Conservation (phyloP, 2,797 vertebrate genomes). For the Mus spretus region DNA sequence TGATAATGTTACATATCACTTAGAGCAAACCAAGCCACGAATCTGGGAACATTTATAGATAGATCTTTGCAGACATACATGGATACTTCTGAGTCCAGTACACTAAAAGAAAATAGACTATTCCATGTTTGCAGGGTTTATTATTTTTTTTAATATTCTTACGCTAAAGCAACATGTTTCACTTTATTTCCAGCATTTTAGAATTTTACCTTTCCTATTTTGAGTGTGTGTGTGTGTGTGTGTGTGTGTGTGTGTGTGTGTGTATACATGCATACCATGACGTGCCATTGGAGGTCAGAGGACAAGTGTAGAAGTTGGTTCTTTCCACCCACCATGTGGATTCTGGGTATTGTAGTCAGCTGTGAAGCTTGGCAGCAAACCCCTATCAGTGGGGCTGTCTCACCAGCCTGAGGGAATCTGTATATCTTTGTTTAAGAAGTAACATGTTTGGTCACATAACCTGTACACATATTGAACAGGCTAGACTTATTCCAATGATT, state of each 20-base stretch:
- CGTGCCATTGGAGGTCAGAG: not conserved
- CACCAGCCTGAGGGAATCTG: not conserved
- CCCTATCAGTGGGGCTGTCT: no score
- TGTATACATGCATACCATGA: not conserved
- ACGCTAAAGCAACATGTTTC: conserved; percentile 11
- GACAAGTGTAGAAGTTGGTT: not conserved
- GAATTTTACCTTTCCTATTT: conserved; percentile 54
- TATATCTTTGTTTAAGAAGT: not conserved
- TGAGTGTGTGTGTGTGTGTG: not conserved
- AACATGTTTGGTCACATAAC: not conserved
- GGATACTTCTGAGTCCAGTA: not conserved
- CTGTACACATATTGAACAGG: conserved; percentile 28
- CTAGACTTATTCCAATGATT: conserved; percentile 12
- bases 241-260: not conserved
- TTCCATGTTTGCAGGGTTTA: not conserved
- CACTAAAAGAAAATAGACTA: conserved; percentile 19
- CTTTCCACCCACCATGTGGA: not conserved
- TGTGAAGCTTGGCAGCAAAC: not conserved
- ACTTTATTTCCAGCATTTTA: conserved; percentile 60
- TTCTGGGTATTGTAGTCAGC: not conserved
- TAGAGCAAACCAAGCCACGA: conserved; percentile 38
- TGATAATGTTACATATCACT: conserved; percentile 29
- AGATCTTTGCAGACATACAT: not conserved
- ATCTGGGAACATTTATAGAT: not conserved
- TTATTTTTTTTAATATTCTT: not conserved